Evolutionary conservation across 2,888 invertebrate genomes (phyloP).

Genomic region (Rhaphigaster nebulosa): DNA sequence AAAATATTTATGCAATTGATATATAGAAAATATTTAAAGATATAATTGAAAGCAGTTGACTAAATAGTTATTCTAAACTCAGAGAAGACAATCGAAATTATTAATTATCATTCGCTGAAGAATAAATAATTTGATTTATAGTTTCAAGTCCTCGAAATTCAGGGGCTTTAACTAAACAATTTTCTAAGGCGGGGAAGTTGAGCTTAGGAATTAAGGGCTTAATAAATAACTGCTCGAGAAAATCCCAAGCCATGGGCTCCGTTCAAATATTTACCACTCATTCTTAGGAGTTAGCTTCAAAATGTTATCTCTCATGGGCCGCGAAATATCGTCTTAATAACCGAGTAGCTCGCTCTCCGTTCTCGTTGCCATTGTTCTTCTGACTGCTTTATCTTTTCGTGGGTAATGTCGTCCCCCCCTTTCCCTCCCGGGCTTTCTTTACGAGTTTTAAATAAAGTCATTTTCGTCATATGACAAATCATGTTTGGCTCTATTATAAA

Average conservation of each 20-base stretch:
- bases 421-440: background rate
- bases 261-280: slow-evolving; percentile 6
- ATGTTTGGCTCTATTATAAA: too few species aligned
- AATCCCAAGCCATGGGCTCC: background rate
- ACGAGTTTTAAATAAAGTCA: background rate
- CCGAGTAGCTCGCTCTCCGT: background rate
- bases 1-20: too few species aligned
- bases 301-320: background rate
- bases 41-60: too few species aligned
- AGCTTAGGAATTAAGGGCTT: slow-evolving; percentile 3
- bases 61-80: too few species aligned
- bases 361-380: background rate
- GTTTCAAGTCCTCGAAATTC: background rate
- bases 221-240: background rate
- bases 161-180: background rate
- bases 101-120: background rate
- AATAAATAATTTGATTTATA: background rate
- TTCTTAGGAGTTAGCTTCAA: background rate
- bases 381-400: background rate
- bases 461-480: too few species aligned
- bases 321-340: slow-evolving; percentile 12
- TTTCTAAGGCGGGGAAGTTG: background rate
- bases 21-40: too few species aligned
- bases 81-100: background rate
- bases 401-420: background rate